Evolutionary conservation across 2,888 invertebrate species (phyloP), one percentile per base, ranked within the genome.

Genomic region (Bugula neritina): DNA sequence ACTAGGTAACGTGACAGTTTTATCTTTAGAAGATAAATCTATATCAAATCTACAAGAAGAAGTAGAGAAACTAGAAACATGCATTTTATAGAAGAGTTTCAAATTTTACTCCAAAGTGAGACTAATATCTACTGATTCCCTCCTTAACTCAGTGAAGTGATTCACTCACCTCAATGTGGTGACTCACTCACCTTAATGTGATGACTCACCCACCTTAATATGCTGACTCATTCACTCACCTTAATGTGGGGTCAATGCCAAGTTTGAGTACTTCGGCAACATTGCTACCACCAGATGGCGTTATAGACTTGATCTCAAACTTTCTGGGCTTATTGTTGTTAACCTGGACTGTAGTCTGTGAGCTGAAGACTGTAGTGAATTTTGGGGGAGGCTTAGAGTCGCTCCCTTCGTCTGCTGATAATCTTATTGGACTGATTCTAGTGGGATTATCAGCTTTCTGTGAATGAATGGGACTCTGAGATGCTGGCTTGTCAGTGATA

Each of bases 261-360:
- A 63, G 13, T 27, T 63, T 63, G 1, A 13, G 43, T 5, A 17
- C 63, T 13, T 63, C 63, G 10, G 27, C 27, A 5, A 5, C 2
- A 10, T 17, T 17, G 31, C 63, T 31, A 10, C 31, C 31, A 29
- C 17, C 63, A 1, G 63, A 63, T 10, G 63, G 63, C 13, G 63
- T 63, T 10, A 63, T 31, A 17, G 63, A 63, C 31, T 63, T 63
- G 21, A 63, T 63, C 63, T 63, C 63, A 31, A 63, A n/a, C n/a
- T 63, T 63, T 3, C 25, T 63, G 2, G 63, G 63, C 27, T 63
- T 63, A 27, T 25, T 57, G 25, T n/a, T 57, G 31, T 63, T 63
- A 43, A 43, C 17, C 43, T 43, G 43, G 10, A 27, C 27, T 31
- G 29, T 63, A 27, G 63, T 31, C 27, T 63, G 63, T 25, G 27